Percentiles rank a stretch among this genome's conserved stretches.
These are phyloP conservation scores for Lathronympha strigana DNA, from an alignment of 2,888 invertebrate species.

Conservation along the genomic window DNA sequence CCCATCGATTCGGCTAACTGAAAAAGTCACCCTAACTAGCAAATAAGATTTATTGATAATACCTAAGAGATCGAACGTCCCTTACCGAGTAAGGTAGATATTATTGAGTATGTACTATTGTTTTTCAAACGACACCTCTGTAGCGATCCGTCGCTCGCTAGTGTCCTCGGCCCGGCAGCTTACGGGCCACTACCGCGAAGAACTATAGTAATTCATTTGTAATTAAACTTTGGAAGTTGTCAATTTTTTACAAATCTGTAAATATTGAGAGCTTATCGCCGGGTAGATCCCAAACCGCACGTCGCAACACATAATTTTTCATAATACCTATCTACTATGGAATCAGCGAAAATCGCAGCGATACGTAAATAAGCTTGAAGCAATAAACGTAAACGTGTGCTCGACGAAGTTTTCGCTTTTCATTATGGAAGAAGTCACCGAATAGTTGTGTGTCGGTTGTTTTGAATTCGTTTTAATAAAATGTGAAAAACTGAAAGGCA, in stretches of 20 bases:
- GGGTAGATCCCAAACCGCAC: conserved; percentile 78
- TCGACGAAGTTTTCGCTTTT: conserved; percentile 75
- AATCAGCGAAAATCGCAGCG: conserved; percentile 66
- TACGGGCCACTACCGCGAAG: conserved; percentile 64
- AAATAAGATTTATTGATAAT: conserved; percentile 79
- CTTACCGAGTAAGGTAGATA: conserved; percentile 84
- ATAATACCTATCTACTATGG: conserved; percentile 65
- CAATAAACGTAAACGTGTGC: conserved; percentile 76
- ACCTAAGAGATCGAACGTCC: conserved; percentile 84
- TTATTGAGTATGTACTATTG: conserved; percentile 76
- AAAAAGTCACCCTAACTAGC: conserved; percentile 77
- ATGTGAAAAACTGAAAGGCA: conserved; percentile 69
- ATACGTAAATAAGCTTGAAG: conserved; percentile 78
- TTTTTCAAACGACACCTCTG: conserved; percentile 78
- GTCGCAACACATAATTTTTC: conserved; percentile 74
- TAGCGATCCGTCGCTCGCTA: conserved; percentile 52
- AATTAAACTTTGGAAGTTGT: conserved; percentile 80
- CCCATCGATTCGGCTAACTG: conserved; percentile 73
- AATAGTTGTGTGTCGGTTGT: conserved; percentile 79
- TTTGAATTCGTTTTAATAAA: conserved; percentile 71
- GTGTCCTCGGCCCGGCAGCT: conserved; percentile 44
- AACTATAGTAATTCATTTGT: conserved; percentile 75
- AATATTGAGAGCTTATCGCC: conserved; percentile 82
- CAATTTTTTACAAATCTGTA: conserved; percentile 83
- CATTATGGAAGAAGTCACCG: conserved; percentile 73